phyloP scores from a whole-genome alignment of 2,797 vertebrate species.

The Gallinago stenura region DNA sequence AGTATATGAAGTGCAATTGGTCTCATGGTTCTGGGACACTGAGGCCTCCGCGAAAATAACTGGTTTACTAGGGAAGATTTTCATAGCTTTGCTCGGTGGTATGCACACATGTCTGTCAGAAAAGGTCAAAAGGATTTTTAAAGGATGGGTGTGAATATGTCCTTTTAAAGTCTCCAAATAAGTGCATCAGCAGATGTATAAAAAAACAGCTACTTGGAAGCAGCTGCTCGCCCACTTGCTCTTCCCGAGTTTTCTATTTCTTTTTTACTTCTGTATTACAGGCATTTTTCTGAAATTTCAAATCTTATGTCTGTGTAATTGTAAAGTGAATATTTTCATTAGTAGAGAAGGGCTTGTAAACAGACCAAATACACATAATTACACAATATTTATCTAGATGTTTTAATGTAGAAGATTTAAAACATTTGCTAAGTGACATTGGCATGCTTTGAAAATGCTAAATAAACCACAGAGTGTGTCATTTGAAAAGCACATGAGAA shows the following conservation, averaged over 20 bases:
- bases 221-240: neutral
- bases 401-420: neutral
- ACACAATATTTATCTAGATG: neutral
- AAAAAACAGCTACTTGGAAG: neutral
- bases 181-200: neutral
- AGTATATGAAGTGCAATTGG: neutral
- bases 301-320: neutral
- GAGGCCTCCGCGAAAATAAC: neutral
- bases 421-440: neutral
- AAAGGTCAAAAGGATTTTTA: constrained; percentile 25
- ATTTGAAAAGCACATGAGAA: constrained; percentile 16
- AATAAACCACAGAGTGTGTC: neutral
- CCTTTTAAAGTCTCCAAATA: neutral
- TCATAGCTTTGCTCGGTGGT: neutral
- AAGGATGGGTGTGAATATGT: neutral
- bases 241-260: neutral
- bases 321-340: neutral
- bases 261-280: neutral
- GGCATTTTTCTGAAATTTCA: neutral
- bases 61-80: neutral
- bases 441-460: neutral
- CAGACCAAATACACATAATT: neutral
- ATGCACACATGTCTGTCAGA: neutral
- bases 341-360: neutral
- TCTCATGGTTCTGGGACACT: neutral